Evolutionary conservation across 2,888 invertebrate genomes (phyloP).

Genomic region (Lasioglossum calceatum): DNA sequence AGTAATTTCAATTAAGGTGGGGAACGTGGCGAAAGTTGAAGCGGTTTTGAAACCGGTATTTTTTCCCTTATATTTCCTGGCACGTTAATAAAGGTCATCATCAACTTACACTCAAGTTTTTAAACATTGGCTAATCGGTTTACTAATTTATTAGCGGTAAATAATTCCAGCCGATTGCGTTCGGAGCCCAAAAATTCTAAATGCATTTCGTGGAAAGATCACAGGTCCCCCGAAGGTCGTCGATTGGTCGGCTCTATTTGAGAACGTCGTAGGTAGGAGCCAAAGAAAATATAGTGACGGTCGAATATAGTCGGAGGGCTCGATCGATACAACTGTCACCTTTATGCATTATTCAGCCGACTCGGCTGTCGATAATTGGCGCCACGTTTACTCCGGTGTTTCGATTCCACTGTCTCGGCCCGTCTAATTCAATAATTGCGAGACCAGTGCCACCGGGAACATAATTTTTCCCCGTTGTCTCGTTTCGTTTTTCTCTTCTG

Average conservation of each 20-base stretch:
- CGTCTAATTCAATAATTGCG: conserved; percentile 48
- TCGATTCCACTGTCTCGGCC: neutral
- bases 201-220: conserved; percentile 11
- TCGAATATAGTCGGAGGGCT: conserved; percentile 9
- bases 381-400: conserved; percentile 29
- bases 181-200: neutral
- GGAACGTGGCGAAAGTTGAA: conserved; percentile 12
- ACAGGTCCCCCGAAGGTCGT: conserved; percentile 16
- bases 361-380: conserved; percentile 43
- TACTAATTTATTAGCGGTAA: no score
- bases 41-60: conserved; percentile 4
- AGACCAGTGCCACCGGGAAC: conserved; percentile 9
- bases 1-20: conserved; percentile 17
- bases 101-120: no score
- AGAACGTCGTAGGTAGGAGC: neutral
- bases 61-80: neutral
- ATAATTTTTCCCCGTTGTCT: neutral
- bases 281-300: neutral
- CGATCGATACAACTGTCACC: conserved; percentile 38
- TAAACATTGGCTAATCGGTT: no score
- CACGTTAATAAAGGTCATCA: neutral
- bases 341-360: conserved; percentile 50
- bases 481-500: neutral
- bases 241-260: neutral
- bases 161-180: no score